Percentiles rank a stretch among this genome's conserved stretches.
Evolutionary conservation across 1,140 invertebrate genomes (phyloP).

Genomic region (Penaeus vannamei): DNA sequence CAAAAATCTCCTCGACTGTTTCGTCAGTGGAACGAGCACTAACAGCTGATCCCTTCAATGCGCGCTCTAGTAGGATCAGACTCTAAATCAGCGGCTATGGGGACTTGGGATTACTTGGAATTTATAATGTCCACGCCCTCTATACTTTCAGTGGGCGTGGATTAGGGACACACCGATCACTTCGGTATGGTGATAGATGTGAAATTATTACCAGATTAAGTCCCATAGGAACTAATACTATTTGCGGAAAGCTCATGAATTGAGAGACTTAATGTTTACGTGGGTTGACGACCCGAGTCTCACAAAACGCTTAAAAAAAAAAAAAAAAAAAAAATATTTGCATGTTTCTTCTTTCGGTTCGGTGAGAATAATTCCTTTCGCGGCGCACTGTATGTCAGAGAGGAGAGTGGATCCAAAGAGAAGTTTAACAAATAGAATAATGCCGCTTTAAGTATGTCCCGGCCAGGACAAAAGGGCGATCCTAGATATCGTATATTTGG

Average conservation of each 20-base stretch:
- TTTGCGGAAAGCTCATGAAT: conserved; percentile 12
- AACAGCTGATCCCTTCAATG: not conserved
- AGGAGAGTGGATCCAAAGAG: too few relatives aligned
- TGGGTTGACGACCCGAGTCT: too few relatives aligned
- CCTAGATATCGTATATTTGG: conserved; percentile 54
- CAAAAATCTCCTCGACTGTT: not conserved
- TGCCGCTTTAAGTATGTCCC: not conserved
- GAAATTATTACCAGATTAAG: not conserved
- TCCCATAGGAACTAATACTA: conserved; percentile 27
- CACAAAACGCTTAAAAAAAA: too few relatives aligned
- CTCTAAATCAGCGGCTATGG: not conserved
- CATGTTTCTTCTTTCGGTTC: too few relatives aligned
- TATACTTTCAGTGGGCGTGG: not conserved
- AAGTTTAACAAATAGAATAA: too few relatives aligned
- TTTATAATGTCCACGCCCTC: conserved; percentile 18
- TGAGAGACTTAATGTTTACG: not conserved
- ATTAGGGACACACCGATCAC: conserved; percentile 6
- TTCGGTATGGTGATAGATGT: not conserved
- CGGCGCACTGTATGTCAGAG: too few relatives aligned
- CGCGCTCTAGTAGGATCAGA: not conserved
- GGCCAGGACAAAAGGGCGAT: conserved; percentile 28
- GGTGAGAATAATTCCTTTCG: too few relatives aligned
- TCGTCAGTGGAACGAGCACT: not conserved
- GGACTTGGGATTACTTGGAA: conserved; percentile 10
- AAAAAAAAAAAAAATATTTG: too few relatives aligned